Percentiles rank a stretch among this genome's conserved stretches.
These are phyloP conservation scores for Acleris emargana DNA, from an alignment of 2,888 invertebrate genomes.

Conservation along the genomic window DNA sequence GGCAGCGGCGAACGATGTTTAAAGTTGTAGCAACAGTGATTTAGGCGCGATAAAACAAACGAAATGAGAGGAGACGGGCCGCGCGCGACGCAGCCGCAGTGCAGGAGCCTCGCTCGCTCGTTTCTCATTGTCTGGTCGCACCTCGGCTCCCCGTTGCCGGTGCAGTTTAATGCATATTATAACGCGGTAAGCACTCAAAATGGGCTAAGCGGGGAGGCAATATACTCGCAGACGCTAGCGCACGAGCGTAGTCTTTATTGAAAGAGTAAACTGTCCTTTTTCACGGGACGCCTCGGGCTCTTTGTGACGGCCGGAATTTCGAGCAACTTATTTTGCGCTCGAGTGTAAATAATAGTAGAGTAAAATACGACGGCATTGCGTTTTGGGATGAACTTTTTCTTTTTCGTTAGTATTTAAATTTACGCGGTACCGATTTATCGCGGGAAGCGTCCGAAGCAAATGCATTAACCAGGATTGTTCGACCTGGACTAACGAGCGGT, in stretches of 20 bases:
- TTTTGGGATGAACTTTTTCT: conserved; percentile 60
- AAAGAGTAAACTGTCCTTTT: conserved; percentile 82
- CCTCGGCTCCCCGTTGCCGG: conserved; percentile 62
- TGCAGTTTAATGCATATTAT: conserved; percentile 83
- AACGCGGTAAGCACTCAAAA: conserved; percentile 76
- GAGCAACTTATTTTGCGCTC: conserved; percentile 72
- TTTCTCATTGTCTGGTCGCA: conserved; percentile 78
- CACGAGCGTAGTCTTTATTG: conserved; percentile 73
- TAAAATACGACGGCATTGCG: conserved; percentile 61
- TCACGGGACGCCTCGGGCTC: conserved; percentile 72
- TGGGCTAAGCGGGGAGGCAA: conserved; percentile 72
- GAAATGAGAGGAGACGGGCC: conserved; percentile 62
- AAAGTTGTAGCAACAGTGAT: conserved; percentile 77
- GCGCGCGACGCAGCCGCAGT: conserved; percentile 59
- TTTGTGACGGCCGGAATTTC: conserved; percentile 70
- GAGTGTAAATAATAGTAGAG: conserved; percentile 69
- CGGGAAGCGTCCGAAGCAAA: conserved; percentile 46
- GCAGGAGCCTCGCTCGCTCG: conserved; percentile 74
- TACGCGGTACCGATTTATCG: conserved; percentile 55
- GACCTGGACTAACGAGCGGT: conserved; percentile 37
- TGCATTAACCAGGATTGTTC: conserved; percentile 54
- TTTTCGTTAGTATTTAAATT: conserved; percentile 57
- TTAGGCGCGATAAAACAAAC: conserved; percentile 79
- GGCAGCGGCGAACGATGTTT: conserved; percentile 49
- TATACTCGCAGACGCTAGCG: conserved; percentile 65